Evolutionary conservation across 2,797 vertebrate species (phyloP).

Genomic region (Pseudochaenichthys georgianus): DNA sequence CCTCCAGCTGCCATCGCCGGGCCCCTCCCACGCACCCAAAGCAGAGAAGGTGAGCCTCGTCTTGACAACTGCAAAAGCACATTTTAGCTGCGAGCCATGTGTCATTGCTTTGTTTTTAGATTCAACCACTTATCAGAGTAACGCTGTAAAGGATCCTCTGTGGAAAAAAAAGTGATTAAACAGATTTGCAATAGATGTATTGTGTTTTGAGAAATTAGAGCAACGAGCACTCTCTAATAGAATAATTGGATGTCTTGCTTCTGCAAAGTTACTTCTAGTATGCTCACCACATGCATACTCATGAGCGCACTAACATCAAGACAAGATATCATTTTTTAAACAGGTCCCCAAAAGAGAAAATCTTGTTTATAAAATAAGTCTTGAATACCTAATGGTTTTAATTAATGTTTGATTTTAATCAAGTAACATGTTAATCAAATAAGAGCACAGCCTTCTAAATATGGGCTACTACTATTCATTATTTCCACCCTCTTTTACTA

Average conservation of each 20-base stretch:
- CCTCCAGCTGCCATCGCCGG: constrained; percentile 75
- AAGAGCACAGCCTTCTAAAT: not conserved
- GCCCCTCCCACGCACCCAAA: constrained; percentile 83
- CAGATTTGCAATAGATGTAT: not conserved
- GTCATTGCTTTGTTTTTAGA: not conserved
- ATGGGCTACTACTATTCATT: not conserved
- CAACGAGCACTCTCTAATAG: not conserved
- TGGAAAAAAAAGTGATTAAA: not conserved
- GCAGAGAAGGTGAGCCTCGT: constrained; percentile 90
- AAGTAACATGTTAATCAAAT: not conserved
- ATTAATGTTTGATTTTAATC: not conserved
- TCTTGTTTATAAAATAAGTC: not conserved
- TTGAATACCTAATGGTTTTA: not conserved
- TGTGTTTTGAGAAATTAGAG: constrained; percentile 6
- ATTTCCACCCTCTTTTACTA: not conserved
- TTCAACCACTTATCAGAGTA: not conserved
- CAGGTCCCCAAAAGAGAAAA: not conserved
- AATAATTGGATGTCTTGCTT: constrained; percentile 22
- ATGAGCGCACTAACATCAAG: not conserved
- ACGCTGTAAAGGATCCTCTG: not conserved
- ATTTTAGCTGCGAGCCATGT: not conserved
- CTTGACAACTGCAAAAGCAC: not conserved
- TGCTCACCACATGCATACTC: constrained; percentile 21
- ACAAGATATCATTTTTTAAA: not conserved
- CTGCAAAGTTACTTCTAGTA: constrained; percentile 12